A percentile compares a stretch with the other conserved stretches of the same genome.
phyloP scores from a whole-genome alignment of 2,113 vertebrate species.

The Vulpes vulpes region DNA sequence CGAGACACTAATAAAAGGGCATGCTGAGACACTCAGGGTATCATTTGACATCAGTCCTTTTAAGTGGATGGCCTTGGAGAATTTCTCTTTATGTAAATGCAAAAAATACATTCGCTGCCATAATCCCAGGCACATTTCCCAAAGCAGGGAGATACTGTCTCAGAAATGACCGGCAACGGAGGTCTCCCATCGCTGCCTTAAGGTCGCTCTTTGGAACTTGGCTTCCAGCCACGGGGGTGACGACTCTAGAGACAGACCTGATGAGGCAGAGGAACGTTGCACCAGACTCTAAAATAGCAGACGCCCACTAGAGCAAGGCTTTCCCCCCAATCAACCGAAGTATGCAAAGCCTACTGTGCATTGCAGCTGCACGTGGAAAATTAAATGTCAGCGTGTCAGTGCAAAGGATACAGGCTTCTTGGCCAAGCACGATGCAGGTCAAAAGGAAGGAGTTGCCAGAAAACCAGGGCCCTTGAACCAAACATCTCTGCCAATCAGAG shows the following conservation, averaged over 20 bases:
- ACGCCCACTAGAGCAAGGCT: not conserved
- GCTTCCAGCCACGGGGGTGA: fast-evolving
- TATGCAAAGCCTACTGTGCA: not conserved
- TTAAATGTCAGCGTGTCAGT: not conserved
- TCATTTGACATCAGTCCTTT: not conserved
- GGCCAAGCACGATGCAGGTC: fast-evolving
- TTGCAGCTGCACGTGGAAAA: not conserved
- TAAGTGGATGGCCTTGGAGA: not conserved
- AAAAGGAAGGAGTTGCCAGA: fast-evolving
- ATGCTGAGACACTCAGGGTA: too few species aligned
- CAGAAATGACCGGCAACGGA: too few species aligned
- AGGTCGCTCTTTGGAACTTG: not conserved
- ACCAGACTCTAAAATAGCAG: not conserved
- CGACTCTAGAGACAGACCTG: not conserved
- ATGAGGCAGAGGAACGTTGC: not conserved
- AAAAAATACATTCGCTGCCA: not conserved
- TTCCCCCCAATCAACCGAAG: not conserved
- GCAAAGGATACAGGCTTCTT: fast-evolving
- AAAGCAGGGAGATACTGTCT: fast-evolving
- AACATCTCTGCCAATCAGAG: not conserved
- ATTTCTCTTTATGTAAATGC: too few species aligned
- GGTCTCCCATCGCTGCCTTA: fast-evolving
- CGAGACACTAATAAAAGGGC: not conserved
- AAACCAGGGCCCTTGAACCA: not conserved
- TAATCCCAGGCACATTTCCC: not conserved